These are phyloP conservation scores for Lasioglossum malachurum DNA, from an alignment of 2,888 invertebrate species.

Conservation along the genomic window DNA sequence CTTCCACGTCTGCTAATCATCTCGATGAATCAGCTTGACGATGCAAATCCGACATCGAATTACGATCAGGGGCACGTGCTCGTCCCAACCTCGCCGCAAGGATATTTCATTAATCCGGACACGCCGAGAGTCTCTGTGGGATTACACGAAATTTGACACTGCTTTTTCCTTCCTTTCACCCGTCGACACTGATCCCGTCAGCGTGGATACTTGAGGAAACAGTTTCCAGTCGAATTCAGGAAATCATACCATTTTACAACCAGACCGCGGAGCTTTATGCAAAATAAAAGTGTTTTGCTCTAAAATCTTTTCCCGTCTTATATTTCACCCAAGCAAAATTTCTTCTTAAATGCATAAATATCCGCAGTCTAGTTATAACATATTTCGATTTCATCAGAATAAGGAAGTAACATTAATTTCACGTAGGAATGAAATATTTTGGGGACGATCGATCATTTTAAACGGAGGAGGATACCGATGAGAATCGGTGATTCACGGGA, in stretches of 20 bases:
- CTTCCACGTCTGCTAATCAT: constrained; percentile 42
- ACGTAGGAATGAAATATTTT: neutral
- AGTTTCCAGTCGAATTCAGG: neutral
- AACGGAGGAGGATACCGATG: neutral
- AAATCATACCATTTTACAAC: neutral
- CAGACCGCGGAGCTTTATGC: neutral
- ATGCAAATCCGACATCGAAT: constrained; percentile 44
- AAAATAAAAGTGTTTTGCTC: too few species aligned
- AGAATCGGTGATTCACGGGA: neutral
- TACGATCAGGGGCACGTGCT: neutral
- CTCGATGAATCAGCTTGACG: constrained; percentile 42
- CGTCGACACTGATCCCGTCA: neutral
- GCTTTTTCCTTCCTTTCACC: neutral
- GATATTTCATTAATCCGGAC: constrained; percentile 29
- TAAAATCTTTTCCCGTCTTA: too few species aligned
- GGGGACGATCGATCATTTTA: neutral
- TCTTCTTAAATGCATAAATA: too few species aligned
- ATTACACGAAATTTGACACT: constrained; percentile 15
- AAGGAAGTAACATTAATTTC: too few species aligned
- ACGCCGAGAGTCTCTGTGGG: neutral
- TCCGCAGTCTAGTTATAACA: too few species aligned
- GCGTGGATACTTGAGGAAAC: neutral
- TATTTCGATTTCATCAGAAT: too few species aligned
- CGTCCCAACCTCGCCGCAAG: neutral
- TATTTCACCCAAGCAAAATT: too few species aligned